These are phyloP conservation scores for Psilopogon haemacephalus DNA, from an alignment of 2,113 vertebrate species.

Conservation along the genomic window DNA sequence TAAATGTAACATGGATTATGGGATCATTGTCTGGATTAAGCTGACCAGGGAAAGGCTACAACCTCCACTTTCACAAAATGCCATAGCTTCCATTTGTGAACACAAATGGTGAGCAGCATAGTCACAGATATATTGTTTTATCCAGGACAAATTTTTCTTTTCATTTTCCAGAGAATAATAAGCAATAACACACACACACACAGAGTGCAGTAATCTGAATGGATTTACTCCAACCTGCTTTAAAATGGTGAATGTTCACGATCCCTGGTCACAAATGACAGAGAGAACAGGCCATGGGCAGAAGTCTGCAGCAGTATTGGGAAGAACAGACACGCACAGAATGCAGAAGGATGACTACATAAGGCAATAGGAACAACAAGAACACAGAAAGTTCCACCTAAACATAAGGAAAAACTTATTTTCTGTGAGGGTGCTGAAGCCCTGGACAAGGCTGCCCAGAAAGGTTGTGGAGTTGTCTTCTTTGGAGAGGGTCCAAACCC, in stretches of 20 bases:
- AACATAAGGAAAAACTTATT: no score
- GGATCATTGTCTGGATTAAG: conserved; percentile 45
- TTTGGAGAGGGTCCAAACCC: no score
- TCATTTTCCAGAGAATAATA: background rate
- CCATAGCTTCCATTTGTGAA: background rate
- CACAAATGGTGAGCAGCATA: background rate
- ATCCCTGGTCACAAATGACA: background rate
- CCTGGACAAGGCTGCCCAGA: no score
- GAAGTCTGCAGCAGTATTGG: background rate
- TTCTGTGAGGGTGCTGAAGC: no score
- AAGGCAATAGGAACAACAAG: no score
- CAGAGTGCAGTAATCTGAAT: background rate
- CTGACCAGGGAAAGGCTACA: background rate
- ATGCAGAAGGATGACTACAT: background rate
- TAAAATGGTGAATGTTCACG: background rate
- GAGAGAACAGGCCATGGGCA: background rate
- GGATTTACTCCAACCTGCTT: background rate
- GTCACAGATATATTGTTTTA: background rate
- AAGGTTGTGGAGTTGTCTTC: no score
- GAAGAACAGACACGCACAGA: background rate
- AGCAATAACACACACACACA: background rate
- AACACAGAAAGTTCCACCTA: no score
- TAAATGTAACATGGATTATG: conserved; percentile 50
- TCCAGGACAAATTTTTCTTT: background rate
- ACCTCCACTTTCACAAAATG: conserved; percentile 10